phyloP scores from a whole-genome alignment of 1,140 invertebrate species.

The Rhyzopertha dominica region DNA sequence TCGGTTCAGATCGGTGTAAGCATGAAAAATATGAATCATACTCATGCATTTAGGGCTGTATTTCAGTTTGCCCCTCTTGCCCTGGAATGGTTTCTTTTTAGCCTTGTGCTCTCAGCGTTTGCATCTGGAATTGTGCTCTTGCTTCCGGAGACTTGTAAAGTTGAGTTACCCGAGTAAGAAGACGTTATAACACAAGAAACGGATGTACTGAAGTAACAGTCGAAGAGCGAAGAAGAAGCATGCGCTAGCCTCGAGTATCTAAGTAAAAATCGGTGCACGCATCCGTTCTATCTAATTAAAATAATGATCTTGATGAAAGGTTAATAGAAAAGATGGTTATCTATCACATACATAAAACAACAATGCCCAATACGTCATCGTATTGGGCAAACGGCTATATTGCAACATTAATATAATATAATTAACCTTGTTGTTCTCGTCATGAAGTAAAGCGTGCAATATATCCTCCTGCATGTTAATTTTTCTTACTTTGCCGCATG shows the following conservation, averaged over 20 bases:
- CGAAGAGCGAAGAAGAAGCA: conserved; percentile 4
- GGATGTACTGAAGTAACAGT: not conserved
- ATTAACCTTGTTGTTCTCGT: conserved; percentile 22
- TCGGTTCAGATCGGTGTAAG: too few species aligned
- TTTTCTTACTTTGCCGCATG: too few species aligned
- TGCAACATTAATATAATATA: conserved; percentile 18
- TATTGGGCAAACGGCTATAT: conserved; percentile 15
- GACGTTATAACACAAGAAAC: conserved; percentile 4
- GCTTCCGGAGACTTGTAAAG: too few species aligned
- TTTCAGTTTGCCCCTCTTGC: too few species aligned
- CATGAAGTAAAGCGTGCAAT: conserved; percentile 22
- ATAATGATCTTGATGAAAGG: conserved; percentile 5
- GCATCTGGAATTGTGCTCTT: too few species aligned
- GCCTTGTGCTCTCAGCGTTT: too few species aligned
- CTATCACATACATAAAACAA: conserved; percentile 15
- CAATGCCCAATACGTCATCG: conserved; percentile 22
- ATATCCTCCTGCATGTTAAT: conserved; percentile 23
- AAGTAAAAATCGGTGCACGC: conserved; percentile 5
- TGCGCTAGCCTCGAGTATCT: conserved; percentile 6
- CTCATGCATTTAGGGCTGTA: too few species aligned
- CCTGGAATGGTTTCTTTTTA: too few species aligned
- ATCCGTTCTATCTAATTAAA: conserved; percentile 7
- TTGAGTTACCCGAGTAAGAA: too few species aligned
- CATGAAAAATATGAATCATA: too few species aligned
- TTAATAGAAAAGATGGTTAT: conserved; percentile 20